A percentile compares a stretch with the other conserved stretches of the same genome.
Evolutionary conservation across 2,888 invertebrate species (phyloP).

Genomic region (Protula sp.): DNA sequence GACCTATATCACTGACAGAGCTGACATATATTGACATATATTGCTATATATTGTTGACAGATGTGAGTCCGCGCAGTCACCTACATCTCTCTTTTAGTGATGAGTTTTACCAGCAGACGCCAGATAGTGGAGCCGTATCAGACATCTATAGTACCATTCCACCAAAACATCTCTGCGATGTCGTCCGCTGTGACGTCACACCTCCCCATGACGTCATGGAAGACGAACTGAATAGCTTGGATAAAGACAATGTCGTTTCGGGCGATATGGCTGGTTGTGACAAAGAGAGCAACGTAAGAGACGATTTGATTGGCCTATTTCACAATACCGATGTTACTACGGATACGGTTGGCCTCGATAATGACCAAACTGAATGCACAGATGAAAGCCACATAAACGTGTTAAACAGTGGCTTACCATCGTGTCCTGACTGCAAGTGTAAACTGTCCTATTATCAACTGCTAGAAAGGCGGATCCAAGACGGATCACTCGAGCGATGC

Average conservation of each 20-base stretch:
- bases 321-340: neutral
- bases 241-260: neutral
- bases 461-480: neutral
- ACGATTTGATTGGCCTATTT: neutral
- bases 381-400: neutral
- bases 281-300: neutral
- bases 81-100: neutral
- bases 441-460: constrained; percentile 5
- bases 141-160: constrained; percentile 3
- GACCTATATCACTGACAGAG: no score
- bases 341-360: neutral
- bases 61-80: neutral
- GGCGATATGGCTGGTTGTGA: neutral
- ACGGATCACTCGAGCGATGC: neutral
- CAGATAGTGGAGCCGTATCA: constrained; percentile 12
- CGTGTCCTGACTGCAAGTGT: constrained; percentile 10
- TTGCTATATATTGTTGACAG: no score
- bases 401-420: constrained; percentile 1
- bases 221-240: neutral
- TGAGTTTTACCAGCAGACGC: neutral
- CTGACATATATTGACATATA: no score
- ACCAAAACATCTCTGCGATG: neutral
- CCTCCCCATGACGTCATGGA: no score
- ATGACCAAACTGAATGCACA: neutral
- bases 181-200: neutral